These are phyloP conservation scores for Toxonevra muliebris DNA, from an alignment of 2,888 invertebrate genomes.

Conservation along the genomic window DNA sequence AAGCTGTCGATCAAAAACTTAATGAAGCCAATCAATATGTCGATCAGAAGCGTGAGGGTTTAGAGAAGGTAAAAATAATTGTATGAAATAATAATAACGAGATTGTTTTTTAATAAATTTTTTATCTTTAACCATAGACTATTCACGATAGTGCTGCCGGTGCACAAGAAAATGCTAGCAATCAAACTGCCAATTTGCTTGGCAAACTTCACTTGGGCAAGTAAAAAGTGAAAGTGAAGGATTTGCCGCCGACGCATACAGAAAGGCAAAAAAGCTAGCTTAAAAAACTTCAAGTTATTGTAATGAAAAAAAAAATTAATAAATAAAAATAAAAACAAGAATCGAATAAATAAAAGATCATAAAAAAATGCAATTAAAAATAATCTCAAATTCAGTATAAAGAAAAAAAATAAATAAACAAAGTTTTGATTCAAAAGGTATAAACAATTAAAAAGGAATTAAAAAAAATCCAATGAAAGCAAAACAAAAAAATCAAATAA, in stretches of 20 bases:
- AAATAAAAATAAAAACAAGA: constrained; percentile 14
- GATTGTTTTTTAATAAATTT: not conserved
- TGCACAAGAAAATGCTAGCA: constrained; percentile 58
- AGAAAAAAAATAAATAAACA: too few relatives aligned
- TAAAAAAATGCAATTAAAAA: constrained; percentile 26
- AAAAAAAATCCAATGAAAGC: too few relatives aligned
- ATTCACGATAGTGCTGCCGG: constrained; percentile 58
- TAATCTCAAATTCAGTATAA: constrained; percentile 22
- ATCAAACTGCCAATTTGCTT: constrained; percentile 60
- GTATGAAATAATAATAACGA: not conserved
- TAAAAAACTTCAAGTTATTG: constrained; percentile 23
- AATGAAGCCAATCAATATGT: constrained; percentile 72
- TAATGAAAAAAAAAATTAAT: constrained; percentile 14
- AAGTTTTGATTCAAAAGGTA: too few relatives aligned
- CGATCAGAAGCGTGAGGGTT: constrained; percentile 68
- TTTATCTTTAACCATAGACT: constrained; percentile 41
- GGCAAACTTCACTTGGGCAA: constrained; percentile 61
- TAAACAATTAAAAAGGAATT: too few relatives aligned
- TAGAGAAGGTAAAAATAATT: constrained; percentile 54
- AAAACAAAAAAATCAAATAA: too few relatives aligned
- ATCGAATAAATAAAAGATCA: constrained; percentile 7
- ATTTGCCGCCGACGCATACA: not conserved
- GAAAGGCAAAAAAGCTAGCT: constrained; percentile 7
- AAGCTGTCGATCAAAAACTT: constrained; percentile 71
- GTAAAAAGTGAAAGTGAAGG: constrained; percentile 37